phyloP scores from a whole-genome alignment of 2,797 vertebrate genomes.

The Neomorphus geoffroyi region DNA sequence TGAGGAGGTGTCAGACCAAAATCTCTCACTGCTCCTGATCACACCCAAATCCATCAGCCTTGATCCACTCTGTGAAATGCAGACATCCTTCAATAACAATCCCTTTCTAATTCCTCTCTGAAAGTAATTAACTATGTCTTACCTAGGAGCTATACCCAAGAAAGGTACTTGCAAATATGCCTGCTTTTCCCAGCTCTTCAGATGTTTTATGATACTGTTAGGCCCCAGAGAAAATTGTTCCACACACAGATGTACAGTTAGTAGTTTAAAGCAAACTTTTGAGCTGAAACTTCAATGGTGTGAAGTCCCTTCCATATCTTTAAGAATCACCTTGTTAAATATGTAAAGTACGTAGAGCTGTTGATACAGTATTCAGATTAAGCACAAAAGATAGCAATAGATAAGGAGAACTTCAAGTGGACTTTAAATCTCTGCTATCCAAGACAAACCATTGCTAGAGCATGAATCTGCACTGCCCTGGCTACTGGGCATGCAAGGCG shows the following conservation, averaged over 20 bases:
- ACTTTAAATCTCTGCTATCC: not conserved
- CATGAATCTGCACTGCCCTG: not conserved
- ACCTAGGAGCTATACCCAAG: not conserved
- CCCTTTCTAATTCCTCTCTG: not conserved
- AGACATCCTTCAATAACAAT: not conserved
- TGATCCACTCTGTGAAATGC: not conserved
- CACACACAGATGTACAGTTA: not conserved
- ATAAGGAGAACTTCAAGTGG: not conserved
- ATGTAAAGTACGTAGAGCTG: not conserved
- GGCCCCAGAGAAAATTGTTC: not conserved
- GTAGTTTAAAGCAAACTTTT: not conserved
- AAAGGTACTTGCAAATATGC: not conserved
- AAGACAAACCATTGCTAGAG: not conserved
- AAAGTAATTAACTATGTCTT: not conserved
- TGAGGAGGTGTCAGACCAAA: not conserved
- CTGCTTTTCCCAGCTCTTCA: not conserved
- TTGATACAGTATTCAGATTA: not conserved
- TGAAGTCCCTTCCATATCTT: not conserved
- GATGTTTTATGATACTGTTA: not conserved
- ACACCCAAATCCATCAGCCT: not conserved
- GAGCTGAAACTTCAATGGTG: not conserved
- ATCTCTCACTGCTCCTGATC: not conserved
- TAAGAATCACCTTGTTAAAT: not conserved
- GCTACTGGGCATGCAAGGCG: not conserved
- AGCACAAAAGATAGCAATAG: not conserved